Conservation (phyloP, 2,797 vertebrate species). For the Chaunax sp. region DNA sequence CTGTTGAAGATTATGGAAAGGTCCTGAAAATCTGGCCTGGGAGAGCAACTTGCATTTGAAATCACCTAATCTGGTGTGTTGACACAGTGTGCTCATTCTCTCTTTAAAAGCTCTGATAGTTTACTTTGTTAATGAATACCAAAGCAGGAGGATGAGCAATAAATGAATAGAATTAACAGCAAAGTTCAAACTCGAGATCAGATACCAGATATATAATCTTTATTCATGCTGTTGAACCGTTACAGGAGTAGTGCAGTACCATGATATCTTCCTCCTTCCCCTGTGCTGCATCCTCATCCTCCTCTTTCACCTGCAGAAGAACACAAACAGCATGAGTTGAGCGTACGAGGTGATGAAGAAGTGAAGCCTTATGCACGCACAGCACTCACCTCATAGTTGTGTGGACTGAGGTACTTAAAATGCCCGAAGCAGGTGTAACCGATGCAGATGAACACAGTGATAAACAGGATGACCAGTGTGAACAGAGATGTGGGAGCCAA, state of each 20-base stretch:
- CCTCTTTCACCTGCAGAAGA: slow-evolving; percentile 74
- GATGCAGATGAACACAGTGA: slow-evolving; percentile 87
- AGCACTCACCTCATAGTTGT: slow-evolving; percentile 88
- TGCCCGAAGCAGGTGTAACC: slow-evolving; percentile 90
- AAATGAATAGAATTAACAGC: slow-evolving; percentile 10
- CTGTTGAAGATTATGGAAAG: background rate
- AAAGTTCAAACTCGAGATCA: background rate
- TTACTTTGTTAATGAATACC: slow-evolving; percentile 18
- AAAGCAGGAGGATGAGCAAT: slow-evolving; percentile 6
- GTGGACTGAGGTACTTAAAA: slow-evolving; percentile 92
- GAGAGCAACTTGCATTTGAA: background rate
- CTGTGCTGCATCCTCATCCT: slow-evolving; percentile 65
- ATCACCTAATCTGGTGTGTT: background rate
- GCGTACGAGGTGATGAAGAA: background rate
- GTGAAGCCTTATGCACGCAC: background rate
- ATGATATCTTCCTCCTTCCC: slow-evolving; percentile 51
- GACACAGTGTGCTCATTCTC: background rate
- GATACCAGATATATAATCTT: slow-evolving; percentile 4
- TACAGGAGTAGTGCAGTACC: slow-evolving; percentile 51
- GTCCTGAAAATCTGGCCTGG: background rate
- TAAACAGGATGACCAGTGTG: slow-evolving; percentile 87
- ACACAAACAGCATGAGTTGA: slow-evolving; percentile 10
- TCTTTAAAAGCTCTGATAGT: slow-evolving; percentile 1
- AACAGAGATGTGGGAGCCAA: slow-evolving; percentile 89
- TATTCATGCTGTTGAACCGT: background rate